Conservation (phyloP, 2,113 vertebrate species). For the Ptychochromis oligacanthus region DNA sequence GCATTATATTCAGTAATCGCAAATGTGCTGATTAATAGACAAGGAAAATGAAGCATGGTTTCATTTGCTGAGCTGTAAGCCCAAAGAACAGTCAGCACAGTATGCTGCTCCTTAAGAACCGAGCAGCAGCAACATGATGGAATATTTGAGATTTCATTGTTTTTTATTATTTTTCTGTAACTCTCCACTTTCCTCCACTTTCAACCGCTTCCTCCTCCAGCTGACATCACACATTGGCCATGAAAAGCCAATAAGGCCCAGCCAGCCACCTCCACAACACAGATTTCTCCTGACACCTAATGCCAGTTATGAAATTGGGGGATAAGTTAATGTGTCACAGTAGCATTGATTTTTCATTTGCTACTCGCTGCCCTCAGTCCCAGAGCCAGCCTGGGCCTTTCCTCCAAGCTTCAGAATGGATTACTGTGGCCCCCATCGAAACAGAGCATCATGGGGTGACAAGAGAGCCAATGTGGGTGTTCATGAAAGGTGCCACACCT, state of each 20-base stretch:
- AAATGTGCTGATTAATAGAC: background rate
- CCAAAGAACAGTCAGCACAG: background rate
- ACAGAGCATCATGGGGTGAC: constrained; percentile 55
- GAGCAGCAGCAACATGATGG: constrained; percentile 25
- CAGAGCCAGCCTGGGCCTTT: constrained; percentile 61
- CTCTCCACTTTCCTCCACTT: constrained; percentile 43
- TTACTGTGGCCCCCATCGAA: constrained; percentile 61
- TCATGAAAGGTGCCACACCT: constrained; percentile 69
- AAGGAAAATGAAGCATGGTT: background rate
- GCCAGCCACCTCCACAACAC: constrained; percentile 55
- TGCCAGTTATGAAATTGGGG: constrained; percentile 79
- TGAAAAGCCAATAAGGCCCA: constrained; percentile 64
- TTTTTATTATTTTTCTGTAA: constrained; percentile 47
- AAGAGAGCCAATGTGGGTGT: constrained; percentile 49
- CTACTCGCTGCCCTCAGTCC: constrained; percentile 65
- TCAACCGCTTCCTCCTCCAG: constrained; percentile 34
- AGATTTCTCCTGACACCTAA: constrained; percentile 75
- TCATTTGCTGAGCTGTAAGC: background rate
- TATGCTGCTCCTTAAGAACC: background rate
- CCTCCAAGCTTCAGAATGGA: constrained; percentile 72
- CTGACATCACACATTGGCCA: constrained; percentile 42
- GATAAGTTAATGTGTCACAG: constrained; percentile 82
- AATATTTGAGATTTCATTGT: constrained; percentile 42
- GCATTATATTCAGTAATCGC: background rate
- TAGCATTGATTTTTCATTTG: constrained; percentile 81